Evolutionary conservation across 2,797 vertebrate species (phyloP), one percentile per base, ranked within the genome.

Genomic region (Morus bassanus): DNA sequence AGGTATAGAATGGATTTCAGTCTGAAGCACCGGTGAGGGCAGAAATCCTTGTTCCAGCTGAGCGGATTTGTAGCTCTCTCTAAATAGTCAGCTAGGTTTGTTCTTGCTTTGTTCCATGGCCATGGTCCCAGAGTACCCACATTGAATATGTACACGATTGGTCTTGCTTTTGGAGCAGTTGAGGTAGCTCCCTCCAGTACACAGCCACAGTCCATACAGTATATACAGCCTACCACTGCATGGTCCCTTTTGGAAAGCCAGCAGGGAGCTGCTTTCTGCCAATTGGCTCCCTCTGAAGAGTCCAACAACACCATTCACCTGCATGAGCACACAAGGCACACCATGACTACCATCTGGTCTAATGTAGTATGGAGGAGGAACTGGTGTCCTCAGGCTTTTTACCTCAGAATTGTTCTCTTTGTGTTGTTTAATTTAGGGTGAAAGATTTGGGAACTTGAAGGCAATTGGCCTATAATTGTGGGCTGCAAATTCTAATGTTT

Each of bases 171-270:
- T 51, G 43, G 39, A 88, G 21, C 30, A 46, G 53, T 18, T 0
- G 7, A 18, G 19, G 31, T 54, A 35, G 2, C 4, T 70, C 6
- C 5, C 28, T 14, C 5, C 28, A 25, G 13, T 21, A 19, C 13
- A 24, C 35, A 24, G 22, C 18, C n/a, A 53, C 12, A n/a, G 18
- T 24, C 24, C 9, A 2, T 9, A 3, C 0, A 3, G 35, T 22
- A 35, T 22, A 8, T 23, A 10, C 9, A 24, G 10, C 7, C 54
- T 31, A 18, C 9, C 10, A 18, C n/a, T 35, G 13, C 13, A 25
- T 16, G 22, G 8, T 30, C 4, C 48, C 6, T 35, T 39, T 63
- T 1, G 3, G 24, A 63, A 28, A 63, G 56, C 7, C 57, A 61
- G 1, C 6, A 37, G 10, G 17, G 18, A 85, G 13, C 18, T 31